A percentile compares a stretch with the other conserved stretches of the same genome.
Evolutionary conservation across 2,113 vertebrate genomes (phyloP).

Genomic region (Calidris pygmaea): DNA sequence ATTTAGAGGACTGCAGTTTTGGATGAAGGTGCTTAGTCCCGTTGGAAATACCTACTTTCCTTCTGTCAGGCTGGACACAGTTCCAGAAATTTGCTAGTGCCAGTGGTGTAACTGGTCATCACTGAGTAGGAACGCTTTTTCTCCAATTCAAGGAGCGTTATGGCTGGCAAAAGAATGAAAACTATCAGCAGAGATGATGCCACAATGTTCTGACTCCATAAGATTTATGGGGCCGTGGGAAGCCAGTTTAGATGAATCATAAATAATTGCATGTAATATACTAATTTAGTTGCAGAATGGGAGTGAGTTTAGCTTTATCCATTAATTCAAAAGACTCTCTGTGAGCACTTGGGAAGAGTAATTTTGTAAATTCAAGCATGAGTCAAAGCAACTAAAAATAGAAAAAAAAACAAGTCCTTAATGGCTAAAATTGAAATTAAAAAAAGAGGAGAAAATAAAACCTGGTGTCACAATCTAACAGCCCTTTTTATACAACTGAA

Average conservation of each 20-base stretch:
- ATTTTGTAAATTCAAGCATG: background rate
- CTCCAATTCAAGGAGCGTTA: background rate
- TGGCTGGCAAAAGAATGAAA: conserved; percentile 22
- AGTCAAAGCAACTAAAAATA: conserved; percentile 23
- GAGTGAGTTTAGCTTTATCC: conserved; percentile 24
- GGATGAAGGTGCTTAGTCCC: background rate
- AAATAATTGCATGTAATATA: conserved; percentile 40
- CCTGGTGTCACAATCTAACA: background rate
- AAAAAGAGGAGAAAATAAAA: background rate
- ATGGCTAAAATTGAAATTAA: background rate
- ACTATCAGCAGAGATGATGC: background rate
- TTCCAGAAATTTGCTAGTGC: background rate
- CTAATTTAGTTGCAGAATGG: conserved; percentile 12
- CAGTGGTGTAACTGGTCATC: background rate
- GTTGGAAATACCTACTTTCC: background rate
- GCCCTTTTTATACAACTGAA: background rate
- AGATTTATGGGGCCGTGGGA: conserved; percentile 21
- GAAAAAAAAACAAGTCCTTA: background rate
- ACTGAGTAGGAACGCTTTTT: background rate
- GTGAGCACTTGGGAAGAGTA: background rate
- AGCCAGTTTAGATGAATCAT: conserved; percentile 47
- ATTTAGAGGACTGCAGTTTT: background rate
- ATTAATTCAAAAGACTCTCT: conserved; percentile 27
- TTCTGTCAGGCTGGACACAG: background rate
- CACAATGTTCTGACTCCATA: background rate